Percentiles rank a stretch among this genome's conserved stretches.
Conservation (phyloP, 1,140 invertebrate genomes). For the Uloborus diversus region DNA sequence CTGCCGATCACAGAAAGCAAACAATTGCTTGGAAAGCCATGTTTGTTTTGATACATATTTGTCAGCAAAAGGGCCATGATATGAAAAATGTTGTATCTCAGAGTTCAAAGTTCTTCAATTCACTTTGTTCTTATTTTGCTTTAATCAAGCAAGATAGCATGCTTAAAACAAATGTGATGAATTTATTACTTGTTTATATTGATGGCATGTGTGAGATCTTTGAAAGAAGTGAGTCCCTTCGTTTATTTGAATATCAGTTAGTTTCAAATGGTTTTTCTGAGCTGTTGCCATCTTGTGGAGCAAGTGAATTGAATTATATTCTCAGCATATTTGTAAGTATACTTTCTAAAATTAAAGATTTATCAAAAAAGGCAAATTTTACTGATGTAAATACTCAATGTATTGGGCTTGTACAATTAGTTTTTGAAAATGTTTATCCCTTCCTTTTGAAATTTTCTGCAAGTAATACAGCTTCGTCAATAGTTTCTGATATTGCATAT, state of each 20-base stretch:
- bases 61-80: neutral
- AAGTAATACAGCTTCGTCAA: constrained; percentile 17
- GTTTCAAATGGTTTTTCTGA: constrained; percentile 7
- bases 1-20: neutral
- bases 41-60: constrained; percentile 25
- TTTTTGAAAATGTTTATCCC: constrained; percentile 23
- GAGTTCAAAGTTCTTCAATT: constrained; percentile 12
- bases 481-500: constrained; percentile 18
- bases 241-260: constrained; percentile 17
- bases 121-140: neutral
- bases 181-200: constrained; percentile 41
- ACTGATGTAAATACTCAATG: neutral
- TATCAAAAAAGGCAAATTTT: neutral
- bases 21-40: constrained; percentile 37
- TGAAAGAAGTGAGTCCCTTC: constrained; percentile 8
- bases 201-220: constrained; percentile 29
- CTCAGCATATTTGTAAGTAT: constrained; percentile 15
- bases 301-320: constrained; percentile 31
- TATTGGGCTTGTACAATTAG: neutral
- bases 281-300: constrained; percentile 1
- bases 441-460: constrained; percentile 2
- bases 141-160: constrained; percentile 8
- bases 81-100: neutral
- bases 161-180: constrained; percentile 22
- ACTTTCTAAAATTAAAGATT: neutral